These are phyloP conservation scores for Heteromyza rotundicornis DNA, from an alignment of 2,888 invertebrate genomes.

Conservation along the genomic window DNA sequence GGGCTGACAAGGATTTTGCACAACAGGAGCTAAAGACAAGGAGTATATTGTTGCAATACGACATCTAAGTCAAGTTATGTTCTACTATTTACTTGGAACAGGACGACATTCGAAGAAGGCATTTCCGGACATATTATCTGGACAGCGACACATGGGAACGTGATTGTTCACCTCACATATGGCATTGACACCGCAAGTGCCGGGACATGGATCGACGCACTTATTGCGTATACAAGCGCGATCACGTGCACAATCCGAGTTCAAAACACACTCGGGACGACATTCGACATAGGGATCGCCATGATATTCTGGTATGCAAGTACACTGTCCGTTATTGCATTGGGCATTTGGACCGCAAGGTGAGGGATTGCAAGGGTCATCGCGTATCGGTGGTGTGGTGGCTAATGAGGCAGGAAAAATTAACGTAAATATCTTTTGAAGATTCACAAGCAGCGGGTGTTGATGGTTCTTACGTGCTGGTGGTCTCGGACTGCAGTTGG, in stretches of 20 bases:
- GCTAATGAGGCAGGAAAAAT: conserved; percentile 33
- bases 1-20: conserved; percentile 70
- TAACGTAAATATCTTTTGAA: not conserved
- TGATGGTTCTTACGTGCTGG: conserved; percentile 52
- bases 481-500: conserved; percentile 59
- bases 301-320: conserved; percentile 73
- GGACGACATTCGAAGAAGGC: conserved; percentile 73
- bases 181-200: conserved; percentile 77
- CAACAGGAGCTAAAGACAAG: conserved; percentile 61
- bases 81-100: conserved; percentile 46
- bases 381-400: conserved; percentile 40
- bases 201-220: conserved; percentile 77
- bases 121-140: conserved; percentile 78
- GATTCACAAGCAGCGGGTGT: not conserved
- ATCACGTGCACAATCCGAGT: conserved; percentile 73
- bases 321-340: conserved; percentile 72
- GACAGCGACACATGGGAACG: conserved; percentile 79
- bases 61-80: not conserved
- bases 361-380: conserved; percentile 73
- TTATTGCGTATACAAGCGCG: conserved; percentile 77
- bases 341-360: conserved; percentile 79
- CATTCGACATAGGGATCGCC: conserved; percentile 79
- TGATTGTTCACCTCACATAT: conserved; percentile 81
- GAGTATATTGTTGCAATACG: not conserved
- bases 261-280: conserved; percentile 79